Base-by-base conservation (phyloP, 1,140 invertebrate genomes). In the Aethina tumida region DNA sequence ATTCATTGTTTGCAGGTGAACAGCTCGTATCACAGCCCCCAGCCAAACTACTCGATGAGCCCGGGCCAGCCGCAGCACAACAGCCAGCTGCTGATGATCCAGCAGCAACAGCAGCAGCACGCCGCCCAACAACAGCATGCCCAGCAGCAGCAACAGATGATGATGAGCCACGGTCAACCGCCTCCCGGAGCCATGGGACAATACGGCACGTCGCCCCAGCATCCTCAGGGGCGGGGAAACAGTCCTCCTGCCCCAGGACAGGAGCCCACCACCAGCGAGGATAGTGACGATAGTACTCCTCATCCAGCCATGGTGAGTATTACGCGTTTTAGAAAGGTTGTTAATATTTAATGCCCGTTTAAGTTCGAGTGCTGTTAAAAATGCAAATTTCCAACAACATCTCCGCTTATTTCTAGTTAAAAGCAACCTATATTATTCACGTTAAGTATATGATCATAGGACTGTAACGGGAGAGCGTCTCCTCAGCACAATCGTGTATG, bases 251-350 rank as follows among this genome's bases (percentile, higher is more conserved):
- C 66, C 39, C 64, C 66, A 1, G 74, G 72, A 29, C 69, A 69
- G 43, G 74, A 73, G 47, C 70, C 68, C 33, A 75, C 79, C 17
- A 87, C 84, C 6, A 87, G 83, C 63, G 86, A 90, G 59, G 85
- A 89, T 52, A 88, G 84, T 53, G 85, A 91, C 62, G 87, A 90
- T 55, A 86, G 82, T 62, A 80, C 84, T 13, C 83, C 84, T 20
- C 77, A 78, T 58, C 66, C 74, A 9, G 73, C 70, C 4, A 71
- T 77, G 65, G 76, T 78, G 52, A 68, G 59, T 31, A 9, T n/a
- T 33, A n/a, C n/a, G n/a, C n/a, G n/a, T n/a, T n/a, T n/a, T n/a
- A n/a, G n/a, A n/a, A n/a, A n/a, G n/a, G n/a, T n/a, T n/a, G n/a
- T n/a, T n/a, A n/a, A n/a, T n/a, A n/a, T n/a, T n/a, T n/a, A n/a